Evolutionary conservation across 1,140 invertebrate genomes (phyloP), one percentile per base, ranked within the genome.

Genomic region (Scaptomyza montana): DNA sequence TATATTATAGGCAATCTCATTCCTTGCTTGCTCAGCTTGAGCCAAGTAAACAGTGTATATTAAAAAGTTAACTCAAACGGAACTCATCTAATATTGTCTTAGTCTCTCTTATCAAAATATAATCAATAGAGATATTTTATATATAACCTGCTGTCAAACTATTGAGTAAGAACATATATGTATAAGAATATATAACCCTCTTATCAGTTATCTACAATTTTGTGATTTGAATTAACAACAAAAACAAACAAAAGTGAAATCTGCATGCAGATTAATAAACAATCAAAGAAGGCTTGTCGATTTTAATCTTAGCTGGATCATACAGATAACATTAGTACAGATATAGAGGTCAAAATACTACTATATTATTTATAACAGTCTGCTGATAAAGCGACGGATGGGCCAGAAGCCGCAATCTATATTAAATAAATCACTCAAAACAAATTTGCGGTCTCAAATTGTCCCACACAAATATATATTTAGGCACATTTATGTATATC

Each of bases 41-140:
- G 9, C 21, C 0, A 13, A 21, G 33, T 64, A 49, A 19, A 5
- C 33, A 41, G 33, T 21, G 19, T 65, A 41, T 56, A 10, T 43
- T n/a, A n/a, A 47, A 49, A 21, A 21, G 9, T 43, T 43, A 33
- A 30, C 25, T 25, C 19, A n/a, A 45, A n/a, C 54, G 10, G 16
- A 66, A 57, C 28, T 59, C 28, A 57, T 51, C 28, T 46, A 7
- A 50, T 43, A 56, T 70, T 64, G 61, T 19, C 28, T 39, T 46
- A 6, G 25, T 43, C 5, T 43, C 36, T 6, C 30, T 59, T 71
- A 66, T 71, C 68, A 71, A 19, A 19, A 53, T 47, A 25, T 2
- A 25, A 25, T 25, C 3, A 25, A 25, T 25, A 25, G 1, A 25
- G 21, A 25, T 25, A 25, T 25, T 25, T 25, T 25, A 25, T 25